phyloP scores from a whole-genome alignment of 2,113 vertebrate species.

The Corythoichthys haematopterus region DNA sequence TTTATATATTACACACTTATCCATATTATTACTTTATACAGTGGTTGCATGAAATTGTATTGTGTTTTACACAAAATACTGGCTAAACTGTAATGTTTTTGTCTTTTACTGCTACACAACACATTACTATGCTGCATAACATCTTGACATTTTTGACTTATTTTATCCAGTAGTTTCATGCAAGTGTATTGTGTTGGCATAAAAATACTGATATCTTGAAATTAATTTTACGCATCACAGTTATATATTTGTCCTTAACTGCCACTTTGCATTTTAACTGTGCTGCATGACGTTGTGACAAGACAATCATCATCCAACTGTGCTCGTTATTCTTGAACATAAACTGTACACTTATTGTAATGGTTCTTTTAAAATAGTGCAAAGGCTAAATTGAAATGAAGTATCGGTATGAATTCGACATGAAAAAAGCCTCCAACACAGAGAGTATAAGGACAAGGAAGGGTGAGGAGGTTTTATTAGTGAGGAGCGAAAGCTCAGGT shows the following conservation, averaged over 20 bases:
- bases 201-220: no score
- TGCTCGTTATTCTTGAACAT: not conserved
- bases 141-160: not conserved
- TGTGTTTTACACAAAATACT: not conserved
- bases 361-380: not conserved
- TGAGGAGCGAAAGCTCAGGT: not conserved
- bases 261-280: no score
- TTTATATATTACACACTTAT: no score
- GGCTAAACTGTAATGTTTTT: not conserved
- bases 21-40: not conserved
- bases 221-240: no score
- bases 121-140: not conserved
- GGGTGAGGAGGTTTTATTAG: not conserved
- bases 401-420: not conserved
- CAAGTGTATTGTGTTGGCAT: no score
- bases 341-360: not conserved
- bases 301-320: not conserved
- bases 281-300: no score
- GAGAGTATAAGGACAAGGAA: not conserved
- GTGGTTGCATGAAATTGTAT: not conserved
- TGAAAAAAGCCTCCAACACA: not conserved
- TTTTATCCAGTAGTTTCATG: no score
- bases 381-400: not conserved
- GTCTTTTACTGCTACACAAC: not conserved
- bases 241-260: no score